A percentile compares a stretch with the other conserved stretches of the same genome.
Conservation (phyloP, 53 echinoderm and acorn worm species). For the Henricia sp. region DNA sequence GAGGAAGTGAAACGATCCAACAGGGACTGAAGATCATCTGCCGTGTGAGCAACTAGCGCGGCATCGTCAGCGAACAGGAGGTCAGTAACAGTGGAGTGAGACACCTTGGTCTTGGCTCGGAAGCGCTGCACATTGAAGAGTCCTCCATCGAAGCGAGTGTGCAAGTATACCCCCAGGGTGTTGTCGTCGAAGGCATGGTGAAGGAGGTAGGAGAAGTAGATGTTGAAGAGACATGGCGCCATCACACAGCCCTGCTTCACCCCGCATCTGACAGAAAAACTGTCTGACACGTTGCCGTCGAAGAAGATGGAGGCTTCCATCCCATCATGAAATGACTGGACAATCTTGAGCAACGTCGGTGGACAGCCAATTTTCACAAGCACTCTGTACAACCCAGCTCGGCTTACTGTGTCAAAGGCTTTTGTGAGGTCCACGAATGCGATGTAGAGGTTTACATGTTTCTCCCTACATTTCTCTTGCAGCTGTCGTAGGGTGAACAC, state of each 20-base stretch:
- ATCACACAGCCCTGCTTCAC: constrained; percentile 18
- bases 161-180: constrained; percentile 15
- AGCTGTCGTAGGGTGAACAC: constrained; percentile 14
- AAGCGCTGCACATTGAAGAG: constrained; percentile 1
- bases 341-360: constrained; percentile 2
- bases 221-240: not conserved
- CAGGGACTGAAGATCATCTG: not conserved
- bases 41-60: constrained; percentile 11
- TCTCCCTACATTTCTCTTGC: constrained; percentile 14
- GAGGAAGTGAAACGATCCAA: constrained; percentile 1
- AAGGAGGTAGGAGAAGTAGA: constrained; percentile 11
- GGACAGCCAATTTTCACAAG: constrained; percentile 19
- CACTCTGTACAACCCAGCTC: constrained; percentile 2
- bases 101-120: constrained; percentile 13
- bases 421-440: not conserved
- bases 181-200: not conserved
- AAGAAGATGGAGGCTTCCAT: not conserved
- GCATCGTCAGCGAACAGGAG: constrained; percentile 45
- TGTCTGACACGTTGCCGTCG: not conserved
- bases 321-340: constrained; percentile 6
- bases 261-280: not conserved
- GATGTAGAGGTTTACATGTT: not conserved
- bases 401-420: not conserved
- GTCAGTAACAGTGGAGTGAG: constrained; percentile 1
- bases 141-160: not conserved